A percentile compares a stretch with the other conserved stretches of the same genome.
phyloP scores from a whole-genome alignment of 2,888 invertebrate species.

The Mimachlamys varia region DNA sequence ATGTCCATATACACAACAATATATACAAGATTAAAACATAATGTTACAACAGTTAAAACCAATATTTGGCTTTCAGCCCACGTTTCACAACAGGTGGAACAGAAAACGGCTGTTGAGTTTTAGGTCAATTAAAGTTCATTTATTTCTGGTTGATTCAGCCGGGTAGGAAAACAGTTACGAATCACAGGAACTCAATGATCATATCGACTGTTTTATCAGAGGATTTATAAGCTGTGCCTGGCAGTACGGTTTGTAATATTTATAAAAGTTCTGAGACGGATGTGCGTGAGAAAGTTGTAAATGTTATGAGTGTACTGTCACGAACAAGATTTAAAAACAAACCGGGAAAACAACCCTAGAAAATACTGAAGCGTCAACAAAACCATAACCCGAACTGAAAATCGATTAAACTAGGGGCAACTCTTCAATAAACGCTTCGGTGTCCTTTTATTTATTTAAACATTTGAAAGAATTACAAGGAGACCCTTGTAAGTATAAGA shows the following conservation, averaged over 20 bases:
- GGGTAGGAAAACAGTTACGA: not conserved
- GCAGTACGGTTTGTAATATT: not conserved
- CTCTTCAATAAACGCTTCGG: no score
- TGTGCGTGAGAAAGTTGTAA: not conserved
- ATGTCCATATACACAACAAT: not conserved
- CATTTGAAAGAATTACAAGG: no score
- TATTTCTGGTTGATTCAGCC: not conserved
- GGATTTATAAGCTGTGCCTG: not conserved
- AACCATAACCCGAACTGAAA: no score
- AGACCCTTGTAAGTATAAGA: no score
- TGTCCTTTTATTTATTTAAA: no score
- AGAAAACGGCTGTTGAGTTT: not conserved
- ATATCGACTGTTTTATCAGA: not conserved
- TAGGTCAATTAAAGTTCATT: not conserved
- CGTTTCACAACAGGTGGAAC: not conserved
- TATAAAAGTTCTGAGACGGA: no score
- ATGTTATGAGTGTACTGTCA: not conserved
- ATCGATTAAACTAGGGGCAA: no score
- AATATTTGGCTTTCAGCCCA: slow-evolving; percentile 1
- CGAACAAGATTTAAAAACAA: no score
- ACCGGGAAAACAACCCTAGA: no score
- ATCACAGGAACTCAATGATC: not conserved
- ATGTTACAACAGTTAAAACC: slow-evolving; percentile 3
- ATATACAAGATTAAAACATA: not conserved
- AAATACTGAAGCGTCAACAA: no score